Evolutionary conservation across 2,888 invertebrate genomes (phyloP), one percentile per base, ranked within the genome.

Genomic region (Eudasyphora cyanicolor): DNA sequence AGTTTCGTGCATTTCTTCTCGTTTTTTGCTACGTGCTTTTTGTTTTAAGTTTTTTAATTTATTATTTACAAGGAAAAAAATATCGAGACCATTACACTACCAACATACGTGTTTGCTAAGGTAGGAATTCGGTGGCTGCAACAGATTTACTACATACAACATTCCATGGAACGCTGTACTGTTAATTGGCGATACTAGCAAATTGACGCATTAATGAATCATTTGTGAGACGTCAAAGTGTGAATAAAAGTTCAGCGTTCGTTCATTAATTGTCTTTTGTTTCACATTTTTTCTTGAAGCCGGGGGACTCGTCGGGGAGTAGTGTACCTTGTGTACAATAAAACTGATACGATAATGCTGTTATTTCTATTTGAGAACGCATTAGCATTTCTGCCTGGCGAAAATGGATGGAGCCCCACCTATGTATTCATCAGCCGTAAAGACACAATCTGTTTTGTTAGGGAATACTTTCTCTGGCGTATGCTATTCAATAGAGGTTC

Each of bases 21-120:
- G 64, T 76, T 81, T 81, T 45, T 29, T 83, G 70, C 27, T 77
- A 82, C 67, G 60, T 60, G 74, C 77, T 83, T 83, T 80, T 80
- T 77, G 78, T 76, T 81, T 67, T 19, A 14, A 69, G 54, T 62
- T 83, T 79, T 84, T 71, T 60, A 38, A 60, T 81, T 84, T 82
- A 64, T 51, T 84, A 70, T 76, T 67, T 21, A 70, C 60, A 64
- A 69, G 17, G 35, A 79, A 64, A 17, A 35, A 77, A 60, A 10
- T 1, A 45, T 45, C 45, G n/a, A 1, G n/a, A n/a, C n/a, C n/a
- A n/a, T n/a, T n/a, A 32, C 4, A 45, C 14, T 14, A n/a, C 14
- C 14, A 45, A 45, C 45, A 45, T 12, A 14, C 7, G 45, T n/a
- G n/a, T n/a, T n/a, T n/a, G n/a, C 12, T 12, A 12, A 45, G 57